These are phyloP conservation scores for Antennarius maculatus DNA, from an alignment of 2,797 vertebrate genomes.

Conservation along the genomic window DNA sequence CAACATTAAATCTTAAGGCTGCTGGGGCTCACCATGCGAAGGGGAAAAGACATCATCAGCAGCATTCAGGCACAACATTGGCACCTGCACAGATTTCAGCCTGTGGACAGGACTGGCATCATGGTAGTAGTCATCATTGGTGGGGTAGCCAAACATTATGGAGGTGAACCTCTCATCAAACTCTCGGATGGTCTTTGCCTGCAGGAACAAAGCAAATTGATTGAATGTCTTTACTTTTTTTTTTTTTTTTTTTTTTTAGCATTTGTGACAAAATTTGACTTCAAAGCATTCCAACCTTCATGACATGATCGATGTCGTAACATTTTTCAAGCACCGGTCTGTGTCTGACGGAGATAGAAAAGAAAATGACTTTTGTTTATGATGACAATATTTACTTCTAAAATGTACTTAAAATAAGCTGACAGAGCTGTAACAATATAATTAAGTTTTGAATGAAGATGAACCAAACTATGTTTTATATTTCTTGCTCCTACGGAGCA, in stretches of 20 bases:
- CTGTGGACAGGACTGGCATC: slow-evolving; percentile 93
- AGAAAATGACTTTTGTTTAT: slow-evolving; percentile 33
- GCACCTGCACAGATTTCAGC: slow-evolving; percentile 94
- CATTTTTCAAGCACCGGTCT: slow-evolving; percentile 92
- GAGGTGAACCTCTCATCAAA: slow-evolving; percentile 97
- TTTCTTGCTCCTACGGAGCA: background rate
- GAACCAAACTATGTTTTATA: background rate
- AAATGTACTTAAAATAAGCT: slow-evolving; percentile 23
- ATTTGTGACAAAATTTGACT: slow-evolving; percentile 9
- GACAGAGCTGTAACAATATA: slow-evolving; percentile 24
- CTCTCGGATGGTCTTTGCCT: slow-evolving; percentile 96
- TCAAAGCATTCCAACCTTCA: slow-evolving; percentile 87
- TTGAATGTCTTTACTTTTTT: slow-evolving; percentile 2
- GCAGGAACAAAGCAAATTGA: background rate
- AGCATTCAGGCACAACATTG: slow-evolving; percentile 96
- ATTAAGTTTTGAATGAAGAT: slow-evolving; percentile 2
- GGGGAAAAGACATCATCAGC: slow-evolving; percentile 98
- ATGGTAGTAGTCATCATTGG: slow-evolving; percentile 94
- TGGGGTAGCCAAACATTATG: slow-evolving; percentile 95
- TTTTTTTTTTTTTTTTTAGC: slow-evolving; percentile 23
- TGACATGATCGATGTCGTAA: slow-evolving; percentile 95
- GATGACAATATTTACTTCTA: slow-evolving; percentile 24
- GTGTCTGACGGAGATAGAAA: slow-evolving; percentile 82
- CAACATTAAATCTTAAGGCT: background rate
- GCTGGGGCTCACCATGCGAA: slow-evolving; percentile 86